A percentile compares a stretch with the other conserved stretches of the same genome.
Evolutionary conservation across 2,797 vertebrate genomes (phyloP).

Genomic region (Pteropus rufus): DNA sequence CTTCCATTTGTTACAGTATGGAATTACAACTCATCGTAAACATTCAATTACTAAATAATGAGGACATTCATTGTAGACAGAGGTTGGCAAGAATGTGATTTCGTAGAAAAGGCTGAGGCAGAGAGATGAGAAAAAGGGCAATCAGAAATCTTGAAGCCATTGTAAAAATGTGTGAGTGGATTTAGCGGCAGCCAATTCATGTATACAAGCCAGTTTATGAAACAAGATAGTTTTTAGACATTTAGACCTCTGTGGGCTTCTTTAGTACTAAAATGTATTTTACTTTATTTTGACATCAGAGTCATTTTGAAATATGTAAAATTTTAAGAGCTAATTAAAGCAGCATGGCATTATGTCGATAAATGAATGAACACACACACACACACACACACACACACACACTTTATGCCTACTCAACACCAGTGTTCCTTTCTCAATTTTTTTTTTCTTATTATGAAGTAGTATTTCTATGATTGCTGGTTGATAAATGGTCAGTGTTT

Average conservation of each 20-base stretch:
- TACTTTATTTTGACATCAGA: neutral
- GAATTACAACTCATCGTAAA: neutral
- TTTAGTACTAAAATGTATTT: neutral
- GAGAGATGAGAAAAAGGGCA: neutral
- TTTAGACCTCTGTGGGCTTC: neutral
- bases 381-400: neutral
- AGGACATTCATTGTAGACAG: neutral
- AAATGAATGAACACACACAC: neutral
- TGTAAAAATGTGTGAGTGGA: neutral
- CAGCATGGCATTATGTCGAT: neutral
- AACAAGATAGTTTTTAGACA: neutral
- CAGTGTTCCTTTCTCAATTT: accelerated
- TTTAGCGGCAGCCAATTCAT: neutral
- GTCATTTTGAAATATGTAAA: neutral
- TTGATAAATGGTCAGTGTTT: neutral
- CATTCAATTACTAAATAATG: neutral
- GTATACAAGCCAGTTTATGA: neutral
- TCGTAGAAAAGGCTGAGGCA: neutral
- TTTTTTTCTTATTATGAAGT: neutral
- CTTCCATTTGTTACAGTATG: neutral
- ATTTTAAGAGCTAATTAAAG: neutral
- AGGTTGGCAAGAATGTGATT: neutral
- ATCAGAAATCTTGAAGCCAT: neutral
- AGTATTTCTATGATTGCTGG: neutral
- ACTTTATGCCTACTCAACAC: neutral